phyloP scores from a whole-genome alignment of 1,140 invertebrate species.

The Colletes latitarsis region DNA sequence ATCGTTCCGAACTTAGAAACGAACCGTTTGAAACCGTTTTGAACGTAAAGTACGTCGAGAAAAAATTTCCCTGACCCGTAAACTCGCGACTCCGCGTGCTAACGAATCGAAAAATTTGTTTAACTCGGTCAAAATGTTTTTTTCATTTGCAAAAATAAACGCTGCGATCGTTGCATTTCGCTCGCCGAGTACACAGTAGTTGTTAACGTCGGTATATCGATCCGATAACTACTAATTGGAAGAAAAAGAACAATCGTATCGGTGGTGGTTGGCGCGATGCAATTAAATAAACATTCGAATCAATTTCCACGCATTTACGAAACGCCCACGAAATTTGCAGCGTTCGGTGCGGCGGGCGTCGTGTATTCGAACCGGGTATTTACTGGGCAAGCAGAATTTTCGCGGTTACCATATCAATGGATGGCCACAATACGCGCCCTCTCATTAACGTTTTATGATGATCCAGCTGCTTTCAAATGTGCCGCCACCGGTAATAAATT shows the following conservation, averaged over 20 bases:
- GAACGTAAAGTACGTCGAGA: too few relatives aligned
- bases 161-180: too few relatives aligned
- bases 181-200: too few relatives aligned
- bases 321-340: conserved; percentile 40
- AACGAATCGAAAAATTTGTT: too few relatives aligned
- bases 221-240: neutral
- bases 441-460: conserved; percentile 61
- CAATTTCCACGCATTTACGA: conserved; percentile 41
- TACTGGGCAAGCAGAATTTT: conserved; percentile 49
- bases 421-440: conserved; percentile 40
- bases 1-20: too few relatives aligned
- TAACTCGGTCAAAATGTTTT: too few relatives aligned
- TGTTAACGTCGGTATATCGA: neutral
- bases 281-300: conserved; percentile 47
- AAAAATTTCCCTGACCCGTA: too few relatives aligned
- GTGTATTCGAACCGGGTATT: conserved; percentile 22
- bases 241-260: neutral
- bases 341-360: conserved; percentile 1
- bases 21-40: too few relatives aligned
- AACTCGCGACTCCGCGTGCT: too few relatives aligned
- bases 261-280: neutral
- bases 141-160: too few relatives aligned
- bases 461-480: conserved; percentile 43
- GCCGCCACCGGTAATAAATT: conserved; percentile 24
- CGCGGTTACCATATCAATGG: conserved; percentile 43